Evolutionary conservation across 2,113 vertebrate species (phyloP), one percentile per base, ranked within the genome.

Genomic region (Dipodomys stephensi): DNA sequence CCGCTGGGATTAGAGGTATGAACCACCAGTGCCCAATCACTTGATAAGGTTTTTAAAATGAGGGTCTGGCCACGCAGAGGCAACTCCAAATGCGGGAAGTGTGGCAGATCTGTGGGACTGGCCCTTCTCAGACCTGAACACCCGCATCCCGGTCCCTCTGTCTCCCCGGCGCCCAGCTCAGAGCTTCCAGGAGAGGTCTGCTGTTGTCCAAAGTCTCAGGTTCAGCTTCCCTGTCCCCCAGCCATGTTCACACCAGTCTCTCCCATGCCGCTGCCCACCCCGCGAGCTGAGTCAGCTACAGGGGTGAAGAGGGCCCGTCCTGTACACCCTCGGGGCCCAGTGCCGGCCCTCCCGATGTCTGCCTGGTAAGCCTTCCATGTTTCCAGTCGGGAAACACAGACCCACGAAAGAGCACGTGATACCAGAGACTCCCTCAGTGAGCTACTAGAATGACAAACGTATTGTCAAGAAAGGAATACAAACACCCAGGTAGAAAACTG

Each of bases 11-110:
- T 57, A 57, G 11, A 57, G 53, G 53, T 16, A 16, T 57, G 53
- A 57, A 16, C 53, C 15, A 13, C 53, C 53, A 57, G 53, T 30
- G 25, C 67, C 0, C 67, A 28, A 4, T 28, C 67, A 57, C 53
- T 28, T 68, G 67, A 68, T 25, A 27, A 27, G 30, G 9, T 90
- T 28, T 93, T 91, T 73, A 20, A 95, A 95, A 86, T 57, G 86
- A 84, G 65, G 88, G 1, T 94, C 32, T 88, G 95, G 94, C 94
- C 68, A 68, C 96, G 94, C 39, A 30, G 67, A 96, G 92, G 57
- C 69, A 86, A 98, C 96, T 97, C 74, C 94, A 96, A 81, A 95
- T 94, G 97, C 95, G 94, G 97, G 97, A 93, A 57, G 53, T 16
- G 15, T 57, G 53, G 53, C 9, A 57, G 53, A 13, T 18, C 53